Evolutionary conservation across 2,888 invertebrate species (phyloP), one percentile per base, ranked within the genome.

Genomic region (Drosophila suboccidentalis): DNA sequence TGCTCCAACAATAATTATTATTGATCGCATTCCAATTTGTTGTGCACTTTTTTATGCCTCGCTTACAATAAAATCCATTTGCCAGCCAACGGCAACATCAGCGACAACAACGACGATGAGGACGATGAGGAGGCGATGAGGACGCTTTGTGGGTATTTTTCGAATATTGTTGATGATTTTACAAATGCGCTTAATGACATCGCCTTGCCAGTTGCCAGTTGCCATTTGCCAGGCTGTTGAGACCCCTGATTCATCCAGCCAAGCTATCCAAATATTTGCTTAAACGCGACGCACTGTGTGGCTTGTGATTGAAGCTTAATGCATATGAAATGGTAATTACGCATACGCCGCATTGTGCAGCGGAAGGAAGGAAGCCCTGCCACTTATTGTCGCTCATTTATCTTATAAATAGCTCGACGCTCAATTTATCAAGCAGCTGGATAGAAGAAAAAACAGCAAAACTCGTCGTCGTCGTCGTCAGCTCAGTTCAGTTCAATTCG

Each of bases 1-100:
- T 82, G 75, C 78, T 61, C 65, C 84, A 77, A 71, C 75, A 82
- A 83, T 90, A 90, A 89, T 89, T 90, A 90, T 90, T 89, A 90
- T 89, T 90, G 89, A 90, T 90, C 87, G 88, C 58, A 76, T 87
- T 86, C 89, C 89, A 84, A 84, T 84, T 87, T 84, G 89, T 78
- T 87, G 84, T 78, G 81, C 84, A 83, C 69, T 76, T 64, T 64
- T 59, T 58, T 73, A 80, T 67, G 72, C 72, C 69, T 69, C 69
- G 63, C 71, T 66, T 76, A 84, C 78, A 76, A 75, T 75, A 64
- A 79, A 81, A 82, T 80, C 80, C 83, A 76, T 82, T 82, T 82
- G 57, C 57, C 61, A 63, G 50, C 41, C 51, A 29, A 29, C 29
- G 67, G 50, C 78, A 58, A 62, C 54, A 66, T 13, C 62, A 36